A percentile compares a stretch with the other conserved stretches of the same genome.
Evolutionary conservation across 2,888 invertebrate species (phyloP).

Genomic region (Orthosia gracilis): DNA sequence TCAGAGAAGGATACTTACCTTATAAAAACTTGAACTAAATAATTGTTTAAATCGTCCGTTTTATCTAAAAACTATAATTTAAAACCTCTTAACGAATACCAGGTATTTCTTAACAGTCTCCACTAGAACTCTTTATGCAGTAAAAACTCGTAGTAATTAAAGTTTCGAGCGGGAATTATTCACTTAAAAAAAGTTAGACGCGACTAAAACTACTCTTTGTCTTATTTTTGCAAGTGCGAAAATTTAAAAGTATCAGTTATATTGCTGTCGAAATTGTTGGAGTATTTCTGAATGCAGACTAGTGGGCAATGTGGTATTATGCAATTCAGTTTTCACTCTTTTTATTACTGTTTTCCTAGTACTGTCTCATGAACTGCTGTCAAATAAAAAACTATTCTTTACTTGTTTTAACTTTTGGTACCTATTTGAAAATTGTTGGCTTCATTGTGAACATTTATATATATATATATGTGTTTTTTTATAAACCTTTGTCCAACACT

Average conservation of each 20-base stretch:
- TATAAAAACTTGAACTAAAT: too few relatives aligned
- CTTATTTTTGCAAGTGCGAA: constrained; percentile 12
- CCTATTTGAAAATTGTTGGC: neutral
- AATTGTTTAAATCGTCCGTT: neutral
- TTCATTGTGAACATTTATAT: neutral
- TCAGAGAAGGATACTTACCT: too few relatives aligned
- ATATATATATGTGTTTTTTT: too few relatives aligned
- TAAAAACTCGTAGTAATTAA: constrained; percentile 34
- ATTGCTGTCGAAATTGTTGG: constrained; percentile 8
- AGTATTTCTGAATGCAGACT: constrained; percentile 14
- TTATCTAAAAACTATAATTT: neutral
- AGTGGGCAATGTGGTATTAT: constrained; percentile 3
- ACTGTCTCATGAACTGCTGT: neutral
- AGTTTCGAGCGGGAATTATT: constrained; percentile 18
- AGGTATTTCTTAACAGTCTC: neutral
- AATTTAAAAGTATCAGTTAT: constrained; percentile 13
- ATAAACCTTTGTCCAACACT: too few relatives aligned
- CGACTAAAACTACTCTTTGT: neutral
- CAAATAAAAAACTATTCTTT: neutral
- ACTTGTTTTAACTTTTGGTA: neutral
- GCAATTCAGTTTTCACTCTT: neutral
- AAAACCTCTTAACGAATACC: neutral
- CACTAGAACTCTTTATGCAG: neutral
- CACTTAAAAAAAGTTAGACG: constrained; percentile 15
- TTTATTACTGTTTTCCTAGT: neutral